Evolutionary conservation across 2,113 vertebrate species (phyloP).

Genomic region (Castor canadensis): DNA sequence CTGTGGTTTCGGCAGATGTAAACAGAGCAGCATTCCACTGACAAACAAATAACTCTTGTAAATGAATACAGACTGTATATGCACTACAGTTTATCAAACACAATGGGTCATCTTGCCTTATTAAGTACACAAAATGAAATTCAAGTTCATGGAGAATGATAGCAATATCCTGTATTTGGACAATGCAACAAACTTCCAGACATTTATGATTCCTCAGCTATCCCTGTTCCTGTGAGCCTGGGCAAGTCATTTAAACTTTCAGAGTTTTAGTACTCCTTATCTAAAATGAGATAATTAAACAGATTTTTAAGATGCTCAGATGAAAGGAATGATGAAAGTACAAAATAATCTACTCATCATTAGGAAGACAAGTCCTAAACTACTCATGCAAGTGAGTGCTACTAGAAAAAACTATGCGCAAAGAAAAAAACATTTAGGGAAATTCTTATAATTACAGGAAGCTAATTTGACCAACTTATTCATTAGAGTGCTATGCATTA

Average conservation of each 20-base stretch:
- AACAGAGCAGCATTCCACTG: slow-evolving; percentile 74
- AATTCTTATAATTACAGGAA: slow-evolving; percentile 58
- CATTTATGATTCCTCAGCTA: not conserved
- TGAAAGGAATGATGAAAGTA: slow-evolving; percentile 58
- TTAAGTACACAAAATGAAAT: not conserved
- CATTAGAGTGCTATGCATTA: slow-evolving; percentile 41
- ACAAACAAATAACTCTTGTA: slow-evolving; percentile 69
- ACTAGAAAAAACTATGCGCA: slow-evolving; percentile 30
- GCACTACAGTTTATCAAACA: slow-evolving; percentile 61
- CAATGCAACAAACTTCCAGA: not conserved
- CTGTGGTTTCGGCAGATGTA: slow-evolving; percentile 75
- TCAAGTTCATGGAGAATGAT: slow-evolving; percentile 9
- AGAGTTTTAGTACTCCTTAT: slow-evolving; percentile 49
- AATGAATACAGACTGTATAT: slow-evolving; percentile 80
- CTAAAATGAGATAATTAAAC: slow-evolving; percentile 69
- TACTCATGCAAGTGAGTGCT: slow-evolving; percentile 7
- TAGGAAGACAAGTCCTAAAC: slow-evolving; percentile 47
- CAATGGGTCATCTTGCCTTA: slow-evolving; percentile 53
- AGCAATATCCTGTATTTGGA: not conserved
- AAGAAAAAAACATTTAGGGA: slow-evolving; percentile 47
- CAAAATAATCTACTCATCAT: slow-evolving; percentile 49
- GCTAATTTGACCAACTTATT: slow-evolving; percentile 56
- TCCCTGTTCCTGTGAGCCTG: slow-evolving; percentile 4
- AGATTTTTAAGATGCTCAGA: slow-evolving; percentile 54
- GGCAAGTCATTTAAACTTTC: slow-evolving; percentile 51